Base-by-base conservation (phyloP, 1,140 invertebrate genomes). In the Drosophila equinoxialis region DNA sequence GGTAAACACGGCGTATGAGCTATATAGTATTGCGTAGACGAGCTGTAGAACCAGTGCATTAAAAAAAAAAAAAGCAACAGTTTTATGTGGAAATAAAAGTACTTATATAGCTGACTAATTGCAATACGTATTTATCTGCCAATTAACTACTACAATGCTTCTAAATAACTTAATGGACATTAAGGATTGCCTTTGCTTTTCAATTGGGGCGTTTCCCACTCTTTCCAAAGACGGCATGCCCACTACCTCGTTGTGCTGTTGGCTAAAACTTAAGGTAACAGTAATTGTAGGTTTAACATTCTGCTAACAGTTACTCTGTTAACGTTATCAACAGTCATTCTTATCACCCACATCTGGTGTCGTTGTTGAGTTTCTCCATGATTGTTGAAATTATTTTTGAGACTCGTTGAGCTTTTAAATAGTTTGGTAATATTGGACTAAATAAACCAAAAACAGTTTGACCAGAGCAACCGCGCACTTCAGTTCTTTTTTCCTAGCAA, bases 361-460 rank as follows among this genome's bases (percentile, higher is more conserved):
- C 58, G 68, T 83, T 83, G 81, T 78, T 79, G 81, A 77, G 55
- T 65, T 51, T 75, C 45, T 26, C 11, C 14, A 10, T 63, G 73
- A 45, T 83, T 83, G 81, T 80, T 79, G 81, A 83, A 83, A 76
- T 63, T 37, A 8, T 59, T 17, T 76, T 65, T 65, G 58, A 42
- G 45, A 59, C 59, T 60, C 54, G 73, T 5, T 41, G 48, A 83
- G 81, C 80, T 83, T 83, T 83, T 70, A 54, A 42, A 82, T 79
- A 83, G 65, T 79, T 83, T 74, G 68, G 62, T 68, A 76, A 83
- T 68, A 79, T 55, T 71, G 67, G 67, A 79, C 62, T 68, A 68
- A 59, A 71, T 65, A 69, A 71, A 83, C 76, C 58, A 76, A 77
- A 68, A 83, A 39, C 76, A 66, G 73, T 71, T 42, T 65, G 59